Evolutionary conservation across 2,888 invertebrate genomes (phyloP).

Genomic region (Papilio elwesi): DNA sequence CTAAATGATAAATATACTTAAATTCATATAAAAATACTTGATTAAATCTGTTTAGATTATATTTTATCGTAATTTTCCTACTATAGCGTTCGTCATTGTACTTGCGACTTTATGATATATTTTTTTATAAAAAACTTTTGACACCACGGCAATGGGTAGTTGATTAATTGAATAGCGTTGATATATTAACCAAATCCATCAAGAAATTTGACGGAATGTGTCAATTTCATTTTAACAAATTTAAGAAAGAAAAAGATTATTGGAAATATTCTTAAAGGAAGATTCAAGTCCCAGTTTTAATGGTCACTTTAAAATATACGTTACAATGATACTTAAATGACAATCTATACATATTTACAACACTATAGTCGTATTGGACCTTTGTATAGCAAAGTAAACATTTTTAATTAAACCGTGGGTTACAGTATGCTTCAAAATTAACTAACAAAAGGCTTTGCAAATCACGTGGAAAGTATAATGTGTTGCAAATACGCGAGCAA

Average conservation of each 20-base stretch:
- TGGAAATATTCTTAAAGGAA: neutral
- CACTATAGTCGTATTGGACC: too few relatives aligned
- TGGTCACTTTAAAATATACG: too few relatives aligned
- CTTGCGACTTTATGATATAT: neutral
- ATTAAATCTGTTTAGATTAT: too few relatives aligned
- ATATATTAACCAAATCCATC: slow-evolving; percentile 6
- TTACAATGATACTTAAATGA: too few relatives aligned
- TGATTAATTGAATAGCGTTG: slow-evolving; percentile 1
- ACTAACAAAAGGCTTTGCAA: neutral
- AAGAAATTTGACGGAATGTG: slow-evolving; percentile 3
- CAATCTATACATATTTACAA: too few relatives aligned
- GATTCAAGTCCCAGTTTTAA: neutral
- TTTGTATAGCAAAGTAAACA: neutral
- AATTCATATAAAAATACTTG: too few relatives aligned
- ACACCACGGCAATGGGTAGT: slow-evolving; percentile 2
- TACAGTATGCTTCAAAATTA: neutral
- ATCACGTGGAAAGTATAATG: slow-evolving; percentile 15
- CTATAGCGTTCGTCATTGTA: neutral
- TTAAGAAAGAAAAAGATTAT: neutral
- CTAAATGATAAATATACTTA: too few relatives aligned
- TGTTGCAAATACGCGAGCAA: neutral
- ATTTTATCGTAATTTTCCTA: neutral
- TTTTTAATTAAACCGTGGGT: slow-evolving; percentile 8
- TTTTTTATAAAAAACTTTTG: neutral
- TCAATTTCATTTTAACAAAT: neutral